Evolutionary conservation across 1,140 invertebrate genomes (phyloP), one percentile per base, ranked within the genome.

Genomic region (Nautilus pompilius): DNA sequence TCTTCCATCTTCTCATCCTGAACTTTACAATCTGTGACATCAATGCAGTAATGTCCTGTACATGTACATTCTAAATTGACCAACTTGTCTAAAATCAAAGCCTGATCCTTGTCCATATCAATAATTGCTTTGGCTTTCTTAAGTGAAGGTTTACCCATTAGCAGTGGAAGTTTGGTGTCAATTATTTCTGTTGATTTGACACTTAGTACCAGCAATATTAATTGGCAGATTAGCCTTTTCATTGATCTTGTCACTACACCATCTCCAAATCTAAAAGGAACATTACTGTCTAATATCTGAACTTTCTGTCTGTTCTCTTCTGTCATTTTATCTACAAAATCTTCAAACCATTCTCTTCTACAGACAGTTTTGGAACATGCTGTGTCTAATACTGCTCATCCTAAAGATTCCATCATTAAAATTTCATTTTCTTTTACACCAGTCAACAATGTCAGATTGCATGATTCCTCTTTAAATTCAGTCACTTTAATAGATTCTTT

Each of bases 31-130:
- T 41, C 49, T 32, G 57, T 4, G 26, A 68, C 51, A 20, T 60
- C 55, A 3, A 68, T 55, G 63, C 62, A 68, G 26, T 65, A 65
- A 36, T 70, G 63, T 49, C 69, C 69, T 49, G 34, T 65, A 28
- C 66, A 63, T 22, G 66, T 68, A 36, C 55, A 63, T 54, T 70
- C 49, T 24, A 70, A 45, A 4, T 65, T 29, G 49, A 68, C 48
- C 51, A 41, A 36, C 49, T 68, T 15, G 20, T 57, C 32, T 46
- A 62, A 70, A 62, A 70, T 63, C 20, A 22, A 20, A 22, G 60
- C 58, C 4, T 59, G 36, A 22, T 70, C 66, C 51, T 67, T 61
- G 17, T 60, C 53, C 13, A 68, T 28, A 26, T 70, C 63, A 8
- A 67, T 24, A 8, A 58, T 32, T 45, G 66, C 59, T 36, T 32